Conservation (phyloP, 2,113 vertebrate species). For the Aplodontia rufa region DNA sequence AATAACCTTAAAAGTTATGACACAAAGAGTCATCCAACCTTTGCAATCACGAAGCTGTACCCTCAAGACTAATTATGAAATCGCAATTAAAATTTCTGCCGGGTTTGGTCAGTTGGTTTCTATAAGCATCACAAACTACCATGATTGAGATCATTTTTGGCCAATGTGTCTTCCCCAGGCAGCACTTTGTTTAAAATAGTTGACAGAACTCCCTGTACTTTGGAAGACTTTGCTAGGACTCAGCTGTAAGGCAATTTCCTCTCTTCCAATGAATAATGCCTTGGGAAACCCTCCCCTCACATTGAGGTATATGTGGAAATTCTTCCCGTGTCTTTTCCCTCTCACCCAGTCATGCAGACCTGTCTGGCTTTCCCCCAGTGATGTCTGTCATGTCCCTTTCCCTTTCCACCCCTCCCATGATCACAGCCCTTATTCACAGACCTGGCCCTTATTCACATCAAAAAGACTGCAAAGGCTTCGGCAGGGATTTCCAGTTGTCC, state of each 20-base stretch:
- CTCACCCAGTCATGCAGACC: not conserved
- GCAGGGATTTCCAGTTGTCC: not conserved
- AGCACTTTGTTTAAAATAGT: not conserved
- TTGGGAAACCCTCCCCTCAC: not conserved
- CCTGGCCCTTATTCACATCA: not conserved
- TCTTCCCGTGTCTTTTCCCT: not conserved
- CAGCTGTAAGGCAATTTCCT: not conserved
- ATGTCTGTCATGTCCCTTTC: not conserved
- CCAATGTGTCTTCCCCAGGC: not conserved
- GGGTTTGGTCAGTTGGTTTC: not conserved
- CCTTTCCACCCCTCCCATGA: not conserved
- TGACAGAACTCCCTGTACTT: not conserved
- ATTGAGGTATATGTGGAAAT: not conserved
- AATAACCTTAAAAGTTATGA: not conserved
- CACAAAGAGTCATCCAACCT: not conserved
- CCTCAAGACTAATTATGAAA: slow-evolving; percentile 23
- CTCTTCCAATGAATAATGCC: not conserved
- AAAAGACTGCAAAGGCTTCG: not conserved
- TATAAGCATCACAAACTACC: not conserved
- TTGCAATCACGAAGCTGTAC: not conserved
- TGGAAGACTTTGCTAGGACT: not conserved
- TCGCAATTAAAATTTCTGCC: not conserved
- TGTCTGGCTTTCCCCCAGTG: not conserved
- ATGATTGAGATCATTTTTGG: not conserved
- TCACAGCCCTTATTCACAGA: not conserved